Percentiles rank a stretch among this genome's conserved stretches.
Evolutionary conservation across 2,888 invertebrate species (phyloP).

Genomic region (Drosophila putrida): DNA sequence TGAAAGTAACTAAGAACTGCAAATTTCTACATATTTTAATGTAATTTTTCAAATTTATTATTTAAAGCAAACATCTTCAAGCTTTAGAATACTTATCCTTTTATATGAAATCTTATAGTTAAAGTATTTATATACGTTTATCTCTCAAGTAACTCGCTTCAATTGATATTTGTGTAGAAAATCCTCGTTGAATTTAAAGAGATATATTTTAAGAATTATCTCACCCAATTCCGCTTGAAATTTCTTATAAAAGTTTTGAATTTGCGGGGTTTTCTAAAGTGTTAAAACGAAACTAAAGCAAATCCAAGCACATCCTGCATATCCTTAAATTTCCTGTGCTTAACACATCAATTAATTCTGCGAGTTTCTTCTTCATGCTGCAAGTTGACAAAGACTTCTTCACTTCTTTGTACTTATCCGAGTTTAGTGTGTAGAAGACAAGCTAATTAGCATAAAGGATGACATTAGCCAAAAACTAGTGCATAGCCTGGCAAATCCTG

Average conservation of each 20-base stretch:
- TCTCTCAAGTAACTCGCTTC: too few species aligned
- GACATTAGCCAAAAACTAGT: slow-evolving; percentile 11
- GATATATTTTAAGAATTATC: too few species aligned
- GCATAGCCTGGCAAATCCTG: slow-evolving; percentile 1
- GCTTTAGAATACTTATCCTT: too few species aligned
- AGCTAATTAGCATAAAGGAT: slow-evolving; percentile 55
- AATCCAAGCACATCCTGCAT: not conserved
- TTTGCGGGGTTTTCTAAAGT: not conserved
- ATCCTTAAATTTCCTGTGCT: slow-evolving; percentile 17
- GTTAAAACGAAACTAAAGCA: not conserved
- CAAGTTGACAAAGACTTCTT: slow-evolving; percentile 8
- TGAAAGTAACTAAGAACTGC: too few species aligned
- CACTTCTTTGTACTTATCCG: slow-evolving; percentile 7
- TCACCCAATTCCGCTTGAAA: too few species aligned
- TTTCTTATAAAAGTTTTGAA: not conserved
- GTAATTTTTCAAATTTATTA: too few species aligned
- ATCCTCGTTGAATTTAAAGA: too few species aligned
- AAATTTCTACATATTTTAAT: too few species aligned
- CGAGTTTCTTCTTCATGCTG: not conserved
- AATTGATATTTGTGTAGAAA: too few species aligned
- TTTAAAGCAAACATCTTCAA: too few species aligned
- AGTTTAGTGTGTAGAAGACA: slow-evolving; percentile 38
- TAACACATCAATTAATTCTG: slow-evolving; percentile 16
- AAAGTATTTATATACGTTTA: too few species aligned
- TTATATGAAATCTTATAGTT: too few species aligned